phyloP scores from a whole-genome alignment of 2,113 vertebrate species.

The Thalassarche chlororhynchos region DNA sequence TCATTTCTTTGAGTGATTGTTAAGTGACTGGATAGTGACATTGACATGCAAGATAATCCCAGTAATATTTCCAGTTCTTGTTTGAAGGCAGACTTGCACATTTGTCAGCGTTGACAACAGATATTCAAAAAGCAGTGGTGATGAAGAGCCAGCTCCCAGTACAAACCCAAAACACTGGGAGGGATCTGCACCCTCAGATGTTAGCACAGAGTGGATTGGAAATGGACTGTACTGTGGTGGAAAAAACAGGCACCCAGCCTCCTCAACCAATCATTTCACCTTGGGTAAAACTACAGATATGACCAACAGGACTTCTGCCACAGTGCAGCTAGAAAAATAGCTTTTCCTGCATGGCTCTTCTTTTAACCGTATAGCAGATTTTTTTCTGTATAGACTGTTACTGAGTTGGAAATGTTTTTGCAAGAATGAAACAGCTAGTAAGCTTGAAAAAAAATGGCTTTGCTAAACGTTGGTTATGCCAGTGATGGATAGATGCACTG shows the following conservation, averaged over 20 bases:
- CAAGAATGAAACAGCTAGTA: background rate
- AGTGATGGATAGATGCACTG: too few relatives aligned
- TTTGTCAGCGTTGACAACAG: background rate
- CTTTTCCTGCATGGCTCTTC: background rate
- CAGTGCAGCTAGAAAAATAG: background rate
- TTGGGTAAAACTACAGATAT: background rate
- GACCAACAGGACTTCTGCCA: background rate
- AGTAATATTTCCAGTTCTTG: slow-evolving; percentile 59
- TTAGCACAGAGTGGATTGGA: background rate
- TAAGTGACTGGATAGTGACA: slow-evolving; percentile 83
- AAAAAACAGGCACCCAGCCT: background rate
- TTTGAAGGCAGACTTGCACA: background rate
- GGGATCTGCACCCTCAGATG: background rate
- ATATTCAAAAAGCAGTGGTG: background rate
- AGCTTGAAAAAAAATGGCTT: background rate
- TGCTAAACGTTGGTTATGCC: background rate
- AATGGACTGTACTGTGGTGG: background rate
- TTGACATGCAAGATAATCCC: slow-evolving; percentile 63
- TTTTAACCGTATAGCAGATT: background rate
- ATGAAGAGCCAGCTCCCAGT: background rate
- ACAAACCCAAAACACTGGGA: background rate
- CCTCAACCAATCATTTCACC: background rate
- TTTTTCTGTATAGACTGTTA: background rate
- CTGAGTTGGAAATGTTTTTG: background rate
- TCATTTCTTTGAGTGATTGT: slow-evolving; percentile 92